These are phyloP conservation scores for Gymnobelideus leadbeateri DNA, from an alignment of 2,113 vertebrate species.

Conservation along the genomic window DNA sequence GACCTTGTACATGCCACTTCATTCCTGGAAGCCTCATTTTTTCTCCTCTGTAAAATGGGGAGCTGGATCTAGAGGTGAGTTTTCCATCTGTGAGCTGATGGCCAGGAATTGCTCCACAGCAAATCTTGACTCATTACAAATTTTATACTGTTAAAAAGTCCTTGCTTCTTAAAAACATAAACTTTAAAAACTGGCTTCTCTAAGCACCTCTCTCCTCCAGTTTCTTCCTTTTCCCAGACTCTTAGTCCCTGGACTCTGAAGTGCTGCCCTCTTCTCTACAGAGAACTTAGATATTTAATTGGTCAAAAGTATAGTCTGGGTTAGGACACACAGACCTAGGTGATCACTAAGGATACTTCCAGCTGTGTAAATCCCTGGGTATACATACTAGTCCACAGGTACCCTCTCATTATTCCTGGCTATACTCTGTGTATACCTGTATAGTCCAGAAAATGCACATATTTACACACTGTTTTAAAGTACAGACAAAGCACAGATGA, in stretches of 20 bases:
- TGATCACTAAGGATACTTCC: background rate
- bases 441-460: background rate
- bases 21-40: constrained; percentile 5
- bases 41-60: background rate
- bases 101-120: background rate
- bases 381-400: background rate
- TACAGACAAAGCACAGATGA: constrained; percentile 17
- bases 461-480: constrained; percentile 1
- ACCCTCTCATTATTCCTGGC: background rate
- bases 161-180: background rate
- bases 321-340: background rate
- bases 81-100: background rate
- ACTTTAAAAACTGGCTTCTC: background rate
- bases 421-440: background rate
- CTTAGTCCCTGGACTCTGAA: background rate
- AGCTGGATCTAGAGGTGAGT: background rate
- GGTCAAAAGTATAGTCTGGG: background rate
- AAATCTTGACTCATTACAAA: background rate
- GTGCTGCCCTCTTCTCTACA: background rate
- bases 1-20: background rate
- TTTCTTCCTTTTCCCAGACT: background rate
- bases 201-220: background rate
- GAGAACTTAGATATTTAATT: background rate
- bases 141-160: background rate
- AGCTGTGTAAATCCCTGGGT: background rate